Conservation (phyloP, 2,797 vertebrate species). For the Acomys russatus region DNA sequence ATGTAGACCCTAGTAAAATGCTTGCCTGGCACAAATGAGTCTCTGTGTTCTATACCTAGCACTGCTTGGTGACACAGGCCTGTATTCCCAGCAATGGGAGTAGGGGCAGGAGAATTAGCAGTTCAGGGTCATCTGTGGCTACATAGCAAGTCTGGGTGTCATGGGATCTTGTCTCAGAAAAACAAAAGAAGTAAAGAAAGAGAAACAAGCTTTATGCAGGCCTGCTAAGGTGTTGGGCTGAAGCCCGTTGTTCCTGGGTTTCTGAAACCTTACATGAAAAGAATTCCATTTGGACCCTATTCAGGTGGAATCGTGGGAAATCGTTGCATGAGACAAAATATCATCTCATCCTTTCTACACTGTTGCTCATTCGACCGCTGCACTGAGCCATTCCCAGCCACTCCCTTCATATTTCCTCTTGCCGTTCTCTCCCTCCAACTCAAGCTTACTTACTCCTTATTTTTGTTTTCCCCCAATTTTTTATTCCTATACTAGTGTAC, state of each 20-base stretch:
- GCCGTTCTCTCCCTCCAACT: background rate
- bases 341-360: background rate
- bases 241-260: background rate
- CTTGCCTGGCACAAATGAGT: fast-evolving
- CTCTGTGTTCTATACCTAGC: background rate
- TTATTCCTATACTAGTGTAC: background rate
- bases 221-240: background rate
- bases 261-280: background rate
- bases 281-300: background rate
- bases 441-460: too few relatives aligned
- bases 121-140: background rate
- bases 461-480: background rate
- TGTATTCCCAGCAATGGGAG: background rate
- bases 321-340: background rate
- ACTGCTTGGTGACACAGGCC: background rate
- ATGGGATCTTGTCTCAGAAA: background rate
- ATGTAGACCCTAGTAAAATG: background rate
- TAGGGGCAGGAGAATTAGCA: too few relatives aligned
- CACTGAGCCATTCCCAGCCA: fast-evolving
- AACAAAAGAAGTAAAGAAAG: background rate
- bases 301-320: background rate
- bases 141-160: background rate
- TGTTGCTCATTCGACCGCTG: background rate
- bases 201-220: background rate
- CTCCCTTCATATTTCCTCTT: background rate